Evolutionary conservation across 2,113 vertebrate genomes (phyloP).

Genomic region (Eptatretus burgeri): DNA sequence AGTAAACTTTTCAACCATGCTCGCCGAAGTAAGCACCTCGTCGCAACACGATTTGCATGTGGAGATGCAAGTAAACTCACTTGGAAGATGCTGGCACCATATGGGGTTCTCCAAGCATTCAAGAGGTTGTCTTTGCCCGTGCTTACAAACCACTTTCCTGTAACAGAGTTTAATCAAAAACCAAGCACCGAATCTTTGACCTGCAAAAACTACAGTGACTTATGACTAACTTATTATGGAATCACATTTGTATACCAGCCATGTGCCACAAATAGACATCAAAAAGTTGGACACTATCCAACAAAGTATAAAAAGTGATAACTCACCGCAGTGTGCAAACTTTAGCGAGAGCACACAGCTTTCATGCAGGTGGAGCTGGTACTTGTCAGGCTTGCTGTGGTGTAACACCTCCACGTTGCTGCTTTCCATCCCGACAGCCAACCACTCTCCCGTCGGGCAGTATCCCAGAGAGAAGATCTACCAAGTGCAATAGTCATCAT

Average conservation of each 20-base stretch:
- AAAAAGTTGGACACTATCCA: too few relatives aligned
- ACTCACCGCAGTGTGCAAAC: slow-evolving; percentile 28
- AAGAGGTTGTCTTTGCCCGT: slow-evolving; percentile 39
- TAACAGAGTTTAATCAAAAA: not conserved
- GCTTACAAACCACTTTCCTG: slow-evolving; percentile 57
- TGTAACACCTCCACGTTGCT: slow-evolving; percentile 38
- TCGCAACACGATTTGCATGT: too few relatives aligned
- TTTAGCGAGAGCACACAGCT: slow-evolving; percentile 26
- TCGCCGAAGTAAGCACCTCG: too few relatives aligned
- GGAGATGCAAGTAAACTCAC: slow-evolving; percentile 15
- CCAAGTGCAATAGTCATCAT: fast-evolving
- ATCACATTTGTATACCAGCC: too few relatives aligned
- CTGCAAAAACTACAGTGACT: too few relatives aligned
- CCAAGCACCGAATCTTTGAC: too few relatives aligned
- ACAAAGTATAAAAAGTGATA: too few relatives aligned
- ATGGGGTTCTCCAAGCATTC: slow-evolving; percentile 32
- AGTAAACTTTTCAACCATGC: too few relatives aligned
- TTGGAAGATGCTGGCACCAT: slow-evolving; percentile 36
- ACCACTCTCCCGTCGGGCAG: slow-evolving; percentile 28
- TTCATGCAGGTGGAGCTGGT: slow-evolving; percentile 25
- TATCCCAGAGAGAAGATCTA: slow-evolving; percentile 25
- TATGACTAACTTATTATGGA: too few relatives aligned
- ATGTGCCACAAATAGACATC: too few relatives aligned
- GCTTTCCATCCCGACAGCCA: slow-evolving; percentile 35
- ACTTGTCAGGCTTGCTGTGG: slow-evolving; percentile 20